A percentile compares a stretch with the other conserved stretches of the same genome.
These are phyloP conservation scores for Eudyptes chrysolophus DNA, from an alignment of 2,113 vertebrate species.

Conservation along the genomic window DNA sequence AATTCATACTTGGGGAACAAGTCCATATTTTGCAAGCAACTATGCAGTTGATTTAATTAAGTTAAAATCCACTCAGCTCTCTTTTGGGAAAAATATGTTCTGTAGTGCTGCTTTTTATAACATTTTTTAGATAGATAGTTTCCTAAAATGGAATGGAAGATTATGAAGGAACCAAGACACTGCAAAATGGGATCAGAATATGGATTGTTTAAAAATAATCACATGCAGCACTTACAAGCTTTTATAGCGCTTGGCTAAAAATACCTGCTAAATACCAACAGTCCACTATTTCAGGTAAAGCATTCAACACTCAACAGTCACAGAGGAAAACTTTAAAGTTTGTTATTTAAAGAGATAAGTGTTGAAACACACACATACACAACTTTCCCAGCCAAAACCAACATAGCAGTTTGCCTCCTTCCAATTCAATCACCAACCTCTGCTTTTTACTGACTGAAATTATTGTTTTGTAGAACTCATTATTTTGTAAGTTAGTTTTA, in stretches of 20 bases:
- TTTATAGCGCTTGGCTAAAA: background rate
- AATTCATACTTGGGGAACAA: background rate
- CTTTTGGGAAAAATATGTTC: background rate
- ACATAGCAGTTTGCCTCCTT: background rate
- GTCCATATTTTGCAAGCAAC: background rate
- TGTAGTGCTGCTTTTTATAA: background rate
- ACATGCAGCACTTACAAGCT: background rate
- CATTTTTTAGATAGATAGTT: background rate
- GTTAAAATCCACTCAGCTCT: background rate
- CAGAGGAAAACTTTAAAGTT: background rate
- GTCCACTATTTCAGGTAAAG: background rate
- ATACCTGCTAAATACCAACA: background rate
- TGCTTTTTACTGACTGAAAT: background rate
- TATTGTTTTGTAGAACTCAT: background rate
- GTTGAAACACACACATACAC: background rate
- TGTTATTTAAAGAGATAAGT: background rate
- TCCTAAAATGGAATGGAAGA: background rate
- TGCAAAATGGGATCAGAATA: background rate
- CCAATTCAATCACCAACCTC: background rate
- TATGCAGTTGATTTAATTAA: background rate
- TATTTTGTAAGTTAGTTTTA: background rate
- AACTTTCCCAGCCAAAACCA: background rate
- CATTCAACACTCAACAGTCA: background rate
- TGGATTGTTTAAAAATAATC: background rate
- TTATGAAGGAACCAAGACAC: background rate